Evolutionary conservation across 2,797 vertebrate species (phyloP).

Genomic region (Onychomys leucogaster): DNA sequence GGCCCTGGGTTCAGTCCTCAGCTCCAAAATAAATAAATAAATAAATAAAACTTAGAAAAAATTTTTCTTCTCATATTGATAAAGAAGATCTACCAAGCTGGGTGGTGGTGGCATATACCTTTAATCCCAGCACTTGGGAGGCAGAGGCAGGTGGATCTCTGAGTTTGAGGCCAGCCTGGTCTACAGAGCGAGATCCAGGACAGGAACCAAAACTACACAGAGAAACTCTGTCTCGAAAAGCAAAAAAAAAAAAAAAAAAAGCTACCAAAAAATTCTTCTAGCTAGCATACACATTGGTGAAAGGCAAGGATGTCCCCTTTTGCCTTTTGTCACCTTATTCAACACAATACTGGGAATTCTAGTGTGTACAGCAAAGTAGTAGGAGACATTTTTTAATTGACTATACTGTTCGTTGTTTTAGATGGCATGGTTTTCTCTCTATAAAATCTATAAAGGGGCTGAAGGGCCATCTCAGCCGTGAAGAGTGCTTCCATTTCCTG

Average conservation of each 20-base stretch:
- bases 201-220: no score
- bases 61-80: constrained; percentile 33
- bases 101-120: no score
- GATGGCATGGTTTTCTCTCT: constrained; percentile 26
- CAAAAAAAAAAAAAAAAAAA: not conserved
- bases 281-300: constrained; percentile 2
- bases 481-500: not conserved
- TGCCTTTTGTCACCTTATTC: constrained; percentile 5
- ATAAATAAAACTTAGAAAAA: not conserved
- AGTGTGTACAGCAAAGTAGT: not conserved
- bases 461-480: not conserved
- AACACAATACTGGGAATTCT: constrained; percentile 20
- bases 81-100: constrained; percentile 19
- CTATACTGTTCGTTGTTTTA: constrained; percentile 20
- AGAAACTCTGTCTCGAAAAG: no score
- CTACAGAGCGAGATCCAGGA: no score
- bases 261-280: constrained; percentile 1
- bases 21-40: no score
- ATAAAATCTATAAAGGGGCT: constrained; percentile 9
- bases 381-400: not conserved
- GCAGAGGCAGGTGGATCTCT: no score
- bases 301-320: constrained; percentile 30
- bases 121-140: no score
- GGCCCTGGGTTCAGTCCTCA: no score
- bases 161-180: no score